phyloP scores from a whole-genome alignment of 2,888 invertebrate species.

The Subacronicta megacephala region DNA sequence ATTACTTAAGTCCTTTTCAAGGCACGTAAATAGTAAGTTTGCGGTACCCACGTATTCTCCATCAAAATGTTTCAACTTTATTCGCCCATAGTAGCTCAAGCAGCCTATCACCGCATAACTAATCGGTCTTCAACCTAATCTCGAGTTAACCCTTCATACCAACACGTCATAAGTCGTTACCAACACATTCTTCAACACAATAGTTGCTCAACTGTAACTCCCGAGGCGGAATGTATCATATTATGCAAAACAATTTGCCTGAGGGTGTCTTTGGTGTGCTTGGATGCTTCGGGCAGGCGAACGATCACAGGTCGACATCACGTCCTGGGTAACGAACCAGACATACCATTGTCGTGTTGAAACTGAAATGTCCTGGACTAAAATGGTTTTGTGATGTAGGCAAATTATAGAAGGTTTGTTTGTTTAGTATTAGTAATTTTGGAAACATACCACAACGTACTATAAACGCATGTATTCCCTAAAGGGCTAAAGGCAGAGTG shows the following conservation, averaged over 20 bases:
- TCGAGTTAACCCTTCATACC: neutral
- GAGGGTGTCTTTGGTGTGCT: slow-evolving; percentile 1
- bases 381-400: slow-evolving; percentile 3
- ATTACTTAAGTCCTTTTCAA: too few species aligned
- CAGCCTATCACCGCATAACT: neutral
- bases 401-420: neutral
- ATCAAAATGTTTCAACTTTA: too few species aligned
- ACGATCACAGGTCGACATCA: slow-evolving; percentile 12
- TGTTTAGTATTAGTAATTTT: neutral
- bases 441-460: too few species aligned
- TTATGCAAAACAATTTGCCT: slow-evolving; percentile 34
- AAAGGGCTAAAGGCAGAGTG: too few species aligned
- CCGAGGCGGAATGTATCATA: slow-evolving; percentile 18
- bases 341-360: slow-evolving; percentile 19
- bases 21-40: too few species aligned
- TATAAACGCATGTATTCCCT: too few species aligned
- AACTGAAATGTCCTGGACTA: slow-evolving; percentile 12
- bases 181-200: slow-evolving; percentile 6
- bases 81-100: too few species aligned
- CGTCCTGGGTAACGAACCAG: slow-evolving; percentile 31
- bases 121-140: neutral
- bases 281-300: slow-evolving; percentile 5
- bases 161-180: slow-evolving; percentile 1
- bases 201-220: slow-evolving; percentile 8
- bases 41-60: too few species aligned